Percentiles rank a stretch among this genome's conserved stretches.
phyloP scores from a whole-genome alignment of 2,113 vertebrate species.

The Egretta garzetta region DNA sequence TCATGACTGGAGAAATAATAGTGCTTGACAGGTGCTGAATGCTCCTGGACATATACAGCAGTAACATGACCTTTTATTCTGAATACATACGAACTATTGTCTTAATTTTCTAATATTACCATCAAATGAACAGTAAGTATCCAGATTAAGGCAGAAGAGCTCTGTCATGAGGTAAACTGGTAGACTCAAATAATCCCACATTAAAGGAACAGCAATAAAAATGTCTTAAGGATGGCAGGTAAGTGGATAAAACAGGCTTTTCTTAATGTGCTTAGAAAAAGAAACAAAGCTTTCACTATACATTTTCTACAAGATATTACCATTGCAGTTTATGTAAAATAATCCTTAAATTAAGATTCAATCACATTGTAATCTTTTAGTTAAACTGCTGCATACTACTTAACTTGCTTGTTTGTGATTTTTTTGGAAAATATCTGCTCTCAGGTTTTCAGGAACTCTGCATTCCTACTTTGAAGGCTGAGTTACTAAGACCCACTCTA shows the following conservation, averaged over 20 bases:
- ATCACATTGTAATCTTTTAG: neutral
- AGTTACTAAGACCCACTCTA: neutral
- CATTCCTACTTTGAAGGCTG: neutral
- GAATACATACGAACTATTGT: neutral
- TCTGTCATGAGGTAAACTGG: neutral
- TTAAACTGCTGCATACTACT: neutral
- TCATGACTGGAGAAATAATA: neutral
- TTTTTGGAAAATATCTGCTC: neutral
- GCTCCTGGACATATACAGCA: neutral
- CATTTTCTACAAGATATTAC: neutral
- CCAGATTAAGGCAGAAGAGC: neutral
- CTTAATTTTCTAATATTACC: neutral
- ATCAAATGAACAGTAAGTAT: neutral
- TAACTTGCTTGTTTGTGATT: neutral
- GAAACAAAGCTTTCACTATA: neutral
- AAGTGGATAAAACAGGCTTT: neutral
- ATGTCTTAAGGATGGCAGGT: neutral
- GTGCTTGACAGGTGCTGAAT: neutral
- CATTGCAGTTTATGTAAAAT: neutral
- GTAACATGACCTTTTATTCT: neutral
- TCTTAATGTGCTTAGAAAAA: neutral
- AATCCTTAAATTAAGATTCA: neutral
- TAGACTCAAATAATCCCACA: neutral
- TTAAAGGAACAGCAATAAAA: neutral
- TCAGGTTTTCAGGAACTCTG: neutral